phyloP scores from a whole-genome alignment of 2,113 vertebrate species.

The Emberiza fucata region DNA sequence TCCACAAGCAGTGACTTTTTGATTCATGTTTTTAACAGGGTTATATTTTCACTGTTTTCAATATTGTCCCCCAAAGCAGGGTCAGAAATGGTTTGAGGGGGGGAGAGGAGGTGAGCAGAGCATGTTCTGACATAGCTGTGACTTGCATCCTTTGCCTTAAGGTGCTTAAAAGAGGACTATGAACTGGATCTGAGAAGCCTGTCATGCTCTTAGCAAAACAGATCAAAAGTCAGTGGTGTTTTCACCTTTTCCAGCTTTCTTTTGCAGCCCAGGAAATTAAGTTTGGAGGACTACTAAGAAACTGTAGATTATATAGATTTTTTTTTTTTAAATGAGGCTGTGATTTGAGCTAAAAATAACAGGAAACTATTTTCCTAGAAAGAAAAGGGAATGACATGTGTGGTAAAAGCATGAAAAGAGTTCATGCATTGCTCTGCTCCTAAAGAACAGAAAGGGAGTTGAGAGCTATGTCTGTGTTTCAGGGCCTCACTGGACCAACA shows the following conservation, averaged over 20 bases:
- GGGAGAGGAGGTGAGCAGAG: slow-evolving; percentile 13
- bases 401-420: not conserved
- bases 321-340: not conserved
- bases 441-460: not conserved
- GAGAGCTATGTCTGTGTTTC: not conserved
- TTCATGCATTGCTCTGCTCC: not conserved
- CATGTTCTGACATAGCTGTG: slow-evolving; percentile 39
- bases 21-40: slow-evolving; percentile 90
- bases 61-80: slow-evolving; percentile 86
- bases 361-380: slow-evolving; percentile 27
- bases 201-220: slow-evolving; percentile 8
- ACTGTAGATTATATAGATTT: not conserved
- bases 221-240: not conserved
- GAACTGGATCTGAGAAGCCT: slow-evolving; percentile 15
- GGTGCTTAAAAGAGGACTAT: slow-evolving; percentile 69
- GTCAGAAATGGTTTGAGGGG: slow-evolving; percentile 79
- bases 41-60: slow-evolving; percentile 86
- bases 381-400: not conserved
- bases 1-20: slow-evolving; percentile 79
- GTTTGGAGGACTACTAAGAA: not conserved
- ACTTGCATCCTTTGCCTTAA: slow-evolving; percentile 52
- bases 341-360: slow-evolving; percentile 52
- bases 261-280: slow-evolving; percentile 45
- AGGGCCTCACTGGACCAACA: not conserved
- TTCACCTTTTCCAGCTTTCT: slow-evolving; percentile 24